Evolutionary conservation across 2,797 vertebrate species (phyloP).

Genomic region (Oreochromis mossambicus): DNA sequence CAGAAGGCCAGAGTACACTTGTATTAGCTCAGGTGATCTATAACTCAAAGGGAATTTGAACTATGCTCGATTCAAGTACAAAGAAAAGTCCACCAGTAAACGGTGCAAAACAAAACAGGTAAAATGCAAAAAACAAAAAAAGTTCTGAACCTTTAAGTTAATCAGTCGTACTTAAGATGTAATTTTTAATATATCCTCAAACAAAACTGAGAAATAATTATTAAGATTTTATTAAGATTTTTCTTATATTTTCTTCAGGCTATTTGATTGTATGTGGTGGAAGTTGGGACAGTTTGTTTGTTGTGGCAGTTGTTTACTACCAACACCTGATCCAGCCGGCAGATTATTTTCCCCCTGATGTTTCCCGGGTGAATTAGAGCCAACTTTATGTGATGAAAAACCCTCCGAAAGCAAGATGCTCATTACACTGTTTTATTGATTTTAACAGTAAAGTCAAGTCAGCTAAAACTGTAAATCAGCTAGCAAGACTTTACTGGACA

Average conservation of each 20-base stretch:
- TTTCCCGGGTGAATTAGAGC: background rate
- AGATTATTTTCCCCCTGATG: background rate
- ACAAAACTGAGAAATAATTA: background rate
- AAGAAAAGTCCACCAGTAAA: background rate
- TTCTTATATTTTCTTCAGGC: background rate
- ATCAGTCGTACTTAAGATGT: background rate
- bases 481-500: background rate
- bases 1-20: conserved; percentile 33
- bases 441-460: background rate
- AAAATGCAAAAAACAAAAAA: background rate
- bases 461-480: background rate
- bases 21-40: conserved; percentile 39
- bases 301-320: conserved; percentile 19
- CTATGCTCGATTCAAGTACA: background rate
- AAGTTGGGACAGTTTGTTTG: background rate
- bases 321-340: conserved; percentile 29
- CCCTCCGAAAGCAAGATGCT: background rate
- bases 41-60: background rate
- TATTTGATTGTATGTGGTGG: background rate
- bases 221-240: background rate
- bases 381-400: conserved; percentile 30
- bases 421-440: conserved; percentile 15
- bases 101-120: background rate
- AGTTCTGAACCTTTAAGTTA: background rate
- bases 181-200: background rate